These are phyloP conservation scores for Chloropsis hardwickii DNA, from an alignment of 2,113 vertebrate genomes.

Conservation along the genomic window DNA sequence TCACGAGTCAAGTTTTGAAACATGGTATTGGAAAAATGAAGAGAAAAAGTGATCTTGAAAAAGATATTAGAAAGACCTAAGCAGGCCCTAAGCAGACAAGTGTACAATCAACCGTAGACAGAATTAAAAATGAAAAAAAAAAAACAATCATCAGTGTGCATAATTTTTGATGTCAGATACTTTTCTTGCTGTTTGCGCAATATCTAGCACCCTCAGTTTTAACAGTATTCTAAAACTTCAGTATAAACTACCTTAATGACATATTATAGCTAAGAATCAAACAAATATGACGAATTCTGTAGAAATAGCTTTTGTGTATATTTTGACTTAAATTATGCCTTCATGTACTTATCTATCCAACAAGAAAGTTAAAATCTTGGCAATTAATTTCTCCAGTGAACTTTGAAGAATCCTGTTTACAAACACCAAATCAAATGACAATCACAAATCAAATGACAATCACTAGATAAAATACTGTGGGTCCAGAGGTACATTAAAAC, in stretches of 20 bases:
- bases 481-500: not conserved
- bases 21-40: not conserved
- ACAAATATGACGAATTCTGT: not conserved
- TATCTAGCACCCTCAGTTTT: not conserved
- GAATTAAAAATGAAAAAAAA: not conserved
- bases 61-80: not conserved
- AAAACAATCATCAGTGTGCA: not conserved
- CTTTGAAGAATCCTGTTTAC: not conserved
- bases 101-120: not conserved
- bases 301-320: not conserved
- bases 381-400: not conserved
- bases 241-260: not conserved
- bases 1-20: not conserved
- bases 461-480: not conserved
- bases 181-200: not conserved
- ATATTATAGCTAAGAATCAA: not conserved
- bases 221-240: not conserved
- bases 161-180: not conserved
- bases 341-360: not conserved
- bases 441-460: not conserved
- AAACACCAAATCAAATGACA: not conserved
- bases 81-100: not conserved
- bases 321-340: not conserved
- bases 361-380: not conserved
- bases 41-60: not conserved